Percentiles rank a stretch among this genome's conserved stretches.
phyloP scores from a whole-genome alignment of 2,888 invertebrate species.

The Cantharis rustica region DNA sequence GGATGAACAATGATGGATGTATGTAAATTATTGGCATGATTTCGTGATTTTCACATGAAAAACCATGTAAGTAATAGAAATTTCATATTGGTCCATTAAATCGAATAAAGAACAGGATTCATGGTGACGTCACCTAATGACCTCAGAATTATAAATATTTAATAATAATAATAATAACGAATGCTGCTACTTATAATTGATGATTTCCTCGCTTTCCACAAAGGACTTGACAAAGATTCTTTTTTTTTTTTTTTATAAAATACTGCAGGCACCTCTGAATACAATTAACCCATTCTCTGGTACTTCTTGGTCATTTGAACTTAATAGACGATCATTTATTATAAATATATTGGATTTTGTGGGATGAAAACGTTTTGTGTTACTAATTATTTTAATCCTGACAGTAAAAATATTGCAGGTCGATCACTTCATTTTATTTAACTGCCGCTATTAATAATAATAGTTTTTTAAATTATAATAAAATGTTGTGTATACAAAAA shows the following conservation, averaged over 20 bases:
- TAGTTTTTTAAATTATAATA: neutral
- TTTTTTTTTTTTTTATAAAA: constrained; percentile 7
- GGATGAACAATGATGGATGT: constrained; percentile 1
- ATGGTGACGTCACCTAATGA: constrained; percentile 33
- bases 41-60: constrained; percentile 19
- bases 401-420: constrained; percentile 9
- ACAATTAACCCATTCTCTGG: constrained; percentile 12
- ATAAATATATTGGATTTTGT: constrained; percentile 11
- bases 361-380: constrained; percentile 1
- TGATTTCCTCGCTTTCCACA: constrained; percentile 33
- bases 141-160: constrained; percentile 35
- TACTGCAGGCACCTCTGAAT: constrained; percentile 5
- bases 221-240: constrained; percentile 17
- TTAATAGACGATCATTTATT: constrained; percentile 22
- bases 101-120: constrained; percentile 36
- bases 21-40: constrained; percentile 2
- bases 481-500: neutral
- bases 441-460: constrained; percentile 14
- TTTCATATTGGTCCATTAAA: constrained; percentile 36
- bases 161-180: constrained; percentile 5
- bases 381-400: constrained; percentile 10
- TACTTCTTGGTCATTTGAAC: constrained; percentile 12
- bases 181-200: constrained; percentile 38
- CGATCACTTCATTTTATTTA: constrained; percentile 21
- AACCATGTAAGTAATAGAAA: constrained; percentile 28